phyloP scores from a whole-genome alignment of 1,140 invertebrate species.

The Coelopa frigida region DNA sequence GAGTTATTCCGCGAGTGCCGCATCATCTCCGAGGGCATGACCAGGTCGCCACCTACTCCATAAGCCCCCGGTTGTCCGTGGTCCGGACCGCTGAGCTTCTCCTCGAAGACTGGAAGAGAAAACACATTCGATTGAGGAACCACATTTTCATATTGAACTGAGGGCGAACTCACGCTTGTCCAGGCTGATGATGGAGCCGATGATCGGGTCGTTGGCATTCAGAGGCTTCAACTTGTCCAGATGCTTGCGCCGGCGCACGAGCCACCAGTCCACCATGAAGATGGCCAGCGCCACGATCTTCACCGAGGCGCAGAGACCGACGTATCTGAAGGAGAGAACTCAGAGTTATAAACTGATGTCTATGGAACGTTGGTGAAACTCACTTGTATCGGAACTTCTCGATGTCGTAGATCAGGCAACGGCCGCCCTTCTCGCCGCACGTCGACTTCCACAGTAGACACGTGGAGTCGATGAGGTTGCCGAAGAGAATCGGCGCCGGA shows the following conservation, averaged over 20 bases:
- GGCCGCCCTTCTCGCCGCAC: slow-evolving; percentile 77
- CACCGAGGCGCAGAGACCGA: slow-evolving; percentile 82
- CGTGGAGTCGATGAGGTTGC: slow-evolving; percentile 90
- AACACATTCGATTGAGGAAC: background rate
- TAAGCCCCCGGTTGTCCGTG: slow-evolving; percentile 23
- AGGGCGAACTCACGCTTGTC: slow-evolving; percentile 63
- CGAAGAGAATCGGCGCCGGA: slow-evolving; percentile 90
- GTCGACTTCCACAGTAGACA: slow-evolving; percentile 90
- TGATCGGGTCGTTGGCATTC: slow-evolving; percentile 68
- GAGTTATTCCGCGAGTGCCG: slow-evolving; percentile 53
- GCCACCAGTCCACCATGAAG: slow-evolving; percentile 83
- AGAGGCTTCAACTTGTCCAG: slow-evolving; percentile 64
- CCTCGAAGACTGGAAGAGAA: slow-evolving; percentile 34
- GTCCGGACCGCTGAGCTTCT: slow-evolving; percentile 29
- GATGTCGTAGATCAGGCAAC: slow-evolving; percentile 88
- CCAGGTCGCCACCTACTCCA: slow-evolving; percentile 27
- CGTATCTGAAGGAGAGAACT: slow-evolving; percentile 60
- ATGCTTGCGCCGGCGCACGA: slow-evolving; percentile 68
- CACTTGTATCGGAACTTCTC: slow-evolving; percentile 88
- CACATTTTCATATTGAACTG: background rate
- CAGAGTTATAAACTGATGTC: slow-evolving; percentile 1
- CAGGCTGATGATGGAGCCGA: slow-evolving; percentile 77
- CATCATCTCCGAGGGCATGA: slow-evolving; percentile 44
- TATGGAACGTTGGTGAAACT: slow-evolving; percentile 16
- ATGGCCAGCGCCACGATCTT: slow-evolving; percentile 80